Base-by-base conservation (phyloP, 2,888 invertebrate genomes). In the Tenodera sinensis region DNA sequence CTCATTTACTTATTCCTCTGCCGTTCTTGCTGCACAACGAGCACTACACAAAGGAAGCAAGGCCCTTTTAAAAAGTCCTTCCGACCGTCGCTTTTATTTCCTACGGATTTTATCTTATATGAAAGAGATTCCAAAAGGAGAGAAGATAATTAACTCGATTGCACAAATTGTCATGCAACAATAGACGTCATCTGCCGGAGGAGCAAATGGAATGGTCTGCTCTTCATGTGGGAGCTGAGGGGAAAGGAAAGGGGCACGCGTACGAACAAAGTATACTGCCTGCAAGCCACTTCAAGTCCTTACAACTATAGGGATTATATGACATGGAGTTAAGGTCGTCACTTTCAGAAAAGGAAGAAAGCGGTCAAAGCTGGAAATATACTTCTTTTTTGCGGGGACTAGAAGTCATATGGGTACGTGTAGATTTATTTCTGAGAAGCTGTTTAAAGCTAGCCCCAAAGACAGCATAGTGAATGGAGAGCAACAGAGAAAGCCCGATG, bases 111-210 rank as follows among this genome's bases (percentile, higher is more conserved):
- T 82, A 82, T 82, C 87, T 87, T 87, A 82, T 34, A 83, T n/a
- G 83, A 86, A 81, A 25, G 71, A 81, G 30, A 86, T 71, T 71
- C 54, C 86, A 86, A 86, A 86, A 87, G 87, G 82, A 87, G 83
- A 82, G 82, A 83, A 83, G 87, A 87, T 87, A 87, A 87, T 87
- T 87, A 87, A 82, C 87, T 83, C 87, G 87, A 28, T 42, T 87
- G 82, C 82, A 87, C 87, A 87, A 87, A 87, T 82, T 83, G 71
- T 83, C 81, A 47, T 82, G 82, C 83, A 34, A 82, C 82, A 82
- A 82, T 82, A 82, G 83, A 87, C 27, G 87, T 87, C 87, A 87
- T 87, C 87, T 87, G 20, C 83, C 54, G 20, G 54, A 71, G 2
- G 25, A 54, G 54, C 9, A 15, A 54, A 54, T 20, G 34, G 54